Evolutionary conservation across 2,888 invertebrate species (phyloP).

Genomic region (Erannis defoliaria): DNA sequence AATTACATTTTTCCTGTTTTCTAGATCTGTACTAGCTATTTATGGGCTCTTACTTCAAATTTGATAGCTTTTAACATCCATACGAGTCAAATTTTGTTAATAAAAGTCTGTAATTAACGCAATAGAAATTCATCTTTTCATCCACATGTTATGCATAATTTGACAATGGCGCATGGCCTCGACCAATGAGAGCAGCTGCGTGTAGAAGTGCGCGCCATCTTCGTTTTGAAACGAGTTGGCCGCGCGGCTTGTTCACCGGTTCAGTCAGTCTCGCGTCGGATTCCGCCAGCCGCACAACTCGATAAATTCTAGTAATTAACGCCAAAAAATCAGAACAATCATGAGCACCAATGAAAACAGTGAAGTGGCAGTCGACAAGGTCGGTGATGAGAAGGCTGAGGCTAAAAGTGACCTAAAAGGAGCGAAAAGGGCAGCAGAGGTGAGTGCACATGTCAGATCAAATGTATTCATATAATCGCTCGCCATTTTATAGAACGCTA

Average conservation of each 20-base stretch:
- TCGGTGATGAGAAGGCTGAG: conserved; percentile 91
- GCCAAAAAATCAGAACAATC: conserved; percentile 80
- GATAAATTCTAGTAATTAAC: conserved; percentile 74
- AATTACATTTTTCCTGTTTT: conserved; percentile 49
- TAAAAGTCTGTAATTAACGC: conserved; percentile 38
- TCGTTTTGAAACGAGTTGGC: conserved; percentile 91
- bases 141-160: conserved; percentile 74
- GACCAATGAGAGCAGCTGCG: conserved; percentile 74
- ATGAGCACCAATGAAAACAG: conserved; percentile 90
- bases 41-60: conserved; percentile 12
- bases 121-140: conserved; percentile 55
- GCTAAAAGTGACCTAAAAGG: conserved; percentile 94
- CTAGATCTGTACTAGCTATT: neutral
- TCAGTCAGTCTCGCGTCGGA: conserved; percentile 91
- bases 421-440: conserved; percentile 95
- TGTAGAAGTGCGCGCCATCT: conserved; percentile 91
- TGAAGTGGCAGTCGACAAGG: conserved; percentile 94
- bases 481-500: conserved; percentile 85
- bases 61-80: conserved; percentile 58
- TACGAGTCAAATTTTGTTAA: conserved; percentile 26
- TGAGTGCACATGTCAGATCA: conserved; percentile 88
- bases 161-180: conserved; percentile 71
- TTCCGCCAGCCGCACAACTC: conserved; percentile 85
- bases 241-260: conserved; percentile 83
- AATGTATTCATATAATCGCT: conserved; percentile 81